A percentile compares a stretch with the other conserved stretches of the same genome.
These are phyloP conservation scores for Dendrocincla fuliginosa DNA, from an alignment of 2,797 vertebrate species.

Conservation along the genomic window DNA sequence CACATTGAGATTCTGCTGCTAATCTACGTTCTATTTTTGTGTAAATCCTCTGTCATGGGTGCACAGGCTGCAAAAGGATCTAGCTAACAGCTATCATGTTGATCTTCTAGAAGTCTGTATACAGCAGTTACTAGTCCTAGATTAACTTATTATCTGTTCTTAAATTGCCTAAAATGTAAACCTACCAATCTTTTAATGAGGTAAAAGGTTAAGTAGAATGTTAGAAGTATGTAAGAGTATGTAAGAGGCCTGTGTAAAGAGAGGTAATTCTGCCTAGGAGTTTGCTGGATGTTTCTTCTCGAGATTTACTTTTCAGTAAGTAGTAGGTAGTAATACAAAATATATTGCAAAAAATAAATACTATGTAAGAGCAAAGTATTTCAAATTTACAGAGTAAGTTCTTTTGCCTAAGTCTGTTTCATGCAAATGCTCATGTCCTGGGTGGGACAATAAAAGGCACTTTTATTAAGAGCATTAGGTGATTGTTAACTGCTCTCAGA, in stretches of 20 bases:
- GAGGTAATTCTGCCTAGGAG: not conserved
- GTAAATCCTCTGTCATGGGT: constrained; percentile 46
- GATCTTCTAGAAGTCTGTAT: constrained; percentile 32
- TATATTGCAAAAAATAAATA: not conserved
- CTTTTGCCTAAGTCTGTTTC: not conserved
- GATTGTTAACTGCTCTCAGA: not conserved
- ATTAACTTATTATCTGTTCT: constrained; percentile 66
- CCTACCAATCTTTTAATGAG: constrained; percentile 54
- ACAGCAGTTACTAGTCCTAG: constrained; percentile 38
- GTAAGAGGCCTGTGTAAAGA: not conserved
- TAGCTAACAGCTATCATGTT: constrained; percentile 3
- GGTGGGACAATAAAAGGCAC: not conserved
- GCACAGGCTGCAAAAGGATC: constrained; percentile 33
- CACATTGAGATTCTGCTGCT: constrained; percentile 57
- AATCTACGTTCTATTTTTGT: constrained; percentile 56
- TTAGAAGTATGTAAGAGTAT: constrained; percentile 2
- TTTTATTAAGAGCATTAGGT: not conserved
- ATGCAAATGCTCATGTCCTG: not conserved
- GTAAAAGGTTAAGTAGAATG: constrained; percentile 57
- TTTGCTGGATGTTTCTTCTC: not conserved
- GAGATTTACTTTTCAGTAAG: not conserved
- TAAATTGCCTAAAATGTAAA: constrained; percentile 61
- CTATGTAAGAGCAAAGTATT: not conserved
- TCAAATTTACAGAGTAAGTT: not conserved
- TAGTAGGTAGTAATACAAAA: not conserved